Evolutionary conservation across 64 coral and sea anemone species (phyloP), one percentile per base, ranked within the genome.

Genomic region (Pocillopora damicornis): DNA sequence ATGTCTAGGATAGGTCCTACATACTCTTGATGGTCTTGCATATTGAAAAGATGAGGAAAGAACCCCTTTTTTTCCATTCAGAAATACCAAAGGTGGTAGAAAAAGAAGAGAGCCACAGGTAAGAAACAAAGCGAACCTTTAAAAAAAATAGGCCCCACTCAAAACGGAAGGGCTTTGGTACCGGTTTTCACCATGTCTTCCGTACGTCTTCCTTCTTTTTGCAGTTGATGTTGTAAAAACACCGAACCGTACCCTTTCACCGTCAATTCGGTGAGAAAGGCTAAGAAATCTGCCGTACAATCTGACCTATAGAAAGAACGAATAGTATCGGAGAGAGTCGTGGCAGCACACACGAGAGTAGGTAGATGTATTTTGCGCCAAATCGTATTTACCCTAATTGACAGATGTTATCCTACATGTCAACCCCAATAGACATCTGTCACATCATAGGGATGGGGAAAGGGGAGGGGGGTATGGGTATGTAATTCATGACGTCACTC

Each of bases 21-120:
- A 11, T 78, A 88, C 13, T 22, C 9, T 38, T 77, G 87, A 18
- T 88, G 11, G 0, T 88, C 58, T 0, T 37, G 12, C 1, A n/a
- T 34, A 10, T 88, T 61, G 13, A 88, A 88, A 4, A 35, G 1
- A n/a, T 88, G 74, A 5, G 87, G 74, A 13, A 78, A 88, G 15
- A 65, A 76, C 0, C 87, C 87, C 30, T 30, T 12, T 88, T 88
- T 13, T 60, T 60, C 1, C 62, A 0, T 13, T 88, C 73, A 0
- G 35, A 35, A 0, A 88, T 35, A 0, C 75, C 75, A 63, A 88
- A 88, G 0, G 75, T 63, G 0, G 1, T 13, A 1, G 87, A 75
- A 5, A 88, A 76, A 0, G 57, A 5, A 4, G 12, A 4, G 16
- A 0, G 71, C 17, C 1, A 78, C 3, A 0, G 74, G 87, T 0